phyloP scores from a whole-genome alignment of 2,113 vertebrate species.

The Plecturocebus donacophilus region DNA sequence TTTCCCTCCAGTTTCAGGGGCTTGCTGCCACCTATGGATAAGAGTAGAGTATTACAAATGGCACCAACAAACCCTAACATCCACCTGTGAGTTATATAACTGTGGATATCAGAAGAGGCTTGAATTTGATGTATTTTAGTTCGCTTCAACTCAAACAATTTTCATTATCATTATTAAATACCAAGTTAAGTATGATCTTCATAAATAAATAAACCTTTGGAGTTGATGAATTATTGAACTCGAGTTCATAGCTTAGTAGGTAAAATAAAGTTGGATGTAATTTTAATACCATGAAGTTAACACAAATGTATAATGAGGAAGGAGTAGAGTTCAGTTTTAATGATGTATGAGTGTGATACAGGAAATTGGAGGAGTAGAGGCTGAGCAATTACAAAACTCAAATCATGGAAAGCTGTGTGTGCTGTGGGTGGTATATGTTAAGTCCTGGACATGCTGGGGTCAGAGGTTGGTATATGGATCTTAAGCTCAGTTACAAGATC shows the following conservation, averaged over 20 bases:
- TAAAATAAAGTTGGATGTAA: background rate
- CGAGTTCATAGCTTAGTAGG: background rate
- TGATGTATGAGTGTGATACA: background rate
- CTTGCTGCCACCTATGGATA: constrained; percentile 34
- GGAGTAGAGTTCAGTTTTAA: background rate
- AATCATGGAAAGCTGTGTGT: background rate
- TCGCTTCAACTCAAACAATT: background rate
- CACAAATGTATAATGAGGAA: background rate
- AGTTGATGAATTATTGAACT: background rate
- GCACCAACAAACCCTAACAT: background rate
- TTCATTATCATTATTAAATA: background rate
- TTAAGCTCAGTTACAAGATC: background rate
- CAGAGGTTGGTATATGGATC: background rate
- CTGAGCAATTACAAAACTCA: background rate
- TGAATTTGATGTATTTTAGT: background rate
- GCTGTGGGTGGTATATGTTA: background rate
- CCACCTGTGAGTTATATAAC: background rate
- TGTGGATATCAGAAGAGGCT: background rate
- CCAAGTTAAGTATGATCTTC: background rate
- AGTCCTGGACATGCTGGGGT: no score
- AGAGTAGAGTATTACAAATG: background rate
- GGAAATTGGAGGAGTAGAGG: background rate
- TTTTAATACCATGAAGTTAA: background rate
- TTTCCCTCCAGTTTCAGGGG: background rate
- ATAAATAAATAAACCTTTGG: background rate